These are phyloP conservation scores for Lutjanus campechanus DNA, from an alignment of 2,797 vertebrate genomes.

Conservation along the genomic window DNA sequence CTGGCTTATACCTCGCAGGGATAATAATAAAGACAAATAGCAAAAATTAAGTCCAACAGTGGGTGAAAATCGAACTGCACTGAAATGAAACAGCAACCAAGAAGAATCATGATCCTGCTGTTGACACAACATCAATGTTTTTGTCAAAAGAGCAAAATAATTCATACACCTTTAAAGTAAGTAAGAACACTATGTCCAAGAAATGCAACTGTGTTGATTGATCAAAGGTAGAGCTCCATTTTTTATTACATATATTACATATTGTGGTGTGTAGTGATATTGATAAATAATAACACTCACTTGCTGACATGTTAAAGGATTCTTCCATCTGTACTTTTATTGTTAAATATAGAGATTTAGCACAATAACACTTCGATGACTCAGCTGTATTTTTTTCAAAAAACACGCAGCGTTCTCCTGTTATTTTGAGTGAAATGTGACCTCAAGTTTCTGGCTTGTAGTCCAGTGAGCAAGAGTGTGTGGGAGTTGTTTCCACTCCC, in stretches of 20 bases:
- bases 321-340: too few species aligned
- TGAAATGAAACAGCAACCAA: background rate
- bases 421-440: conserved; percentile 33
- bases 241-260: too few species aligned
- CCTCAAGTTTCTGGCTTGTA: conserved; percentile 19
- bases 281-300: too few species aligned
- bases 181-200: background rate
- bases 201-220: background rate
- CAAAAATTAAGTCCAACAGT: background rate
- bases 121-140: background rate
- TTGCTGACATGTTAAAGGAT: too few species aligned
- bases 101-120: background rate
- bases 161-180: background rate
- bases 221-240: background rate
- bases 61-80: background rate
- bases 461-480: conserved; percentile 27
- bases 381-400: conserved; percentile 16
- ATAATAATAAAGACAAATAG: too few species aligned
- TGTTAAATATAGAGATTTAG: background rate
- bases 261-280: too few species aligned
- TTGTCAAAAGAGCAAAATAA: background rate
- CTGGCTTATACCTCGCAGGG: too few species aligned
- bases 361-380: conserved; percentile 5
- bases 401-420: background rate
- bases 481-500: conserved; percentile 47